Conservation (phyloP, 2,888 invertebrate genomes). For the Neoascia interrupta region DNA sequence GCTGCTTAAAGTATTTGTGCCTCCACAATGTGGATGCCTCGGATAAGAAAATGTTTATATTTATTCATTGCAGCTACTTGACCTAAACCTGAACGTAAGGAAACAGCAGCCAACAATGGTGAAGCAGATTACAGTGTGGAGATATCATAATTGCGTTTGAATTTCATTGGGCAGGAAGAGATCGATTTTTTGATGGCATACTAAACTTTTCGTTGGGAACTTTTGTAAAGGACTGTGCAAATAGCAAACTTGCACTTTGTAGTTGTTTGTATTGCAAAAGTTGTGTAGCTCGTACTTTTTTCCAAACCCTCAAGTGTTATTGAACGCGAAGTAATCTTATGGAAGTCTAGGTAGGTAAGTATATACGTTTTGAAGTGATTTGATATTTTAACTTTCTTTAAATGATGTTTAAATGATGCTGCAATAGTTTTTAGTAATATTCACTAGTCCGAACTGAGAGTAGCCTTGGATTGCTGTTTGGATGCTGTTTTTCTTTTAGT, state of each 20-base stretch:
- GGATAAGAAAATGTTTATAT: constrained; percentile 34
- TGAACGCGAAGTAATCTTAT: too few species aligned
- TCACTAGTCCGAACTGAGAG: too few species aligned
- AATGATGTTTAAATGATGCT: too few species aligned
- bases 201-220: neutral
- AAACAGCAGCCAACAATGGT: neutral
- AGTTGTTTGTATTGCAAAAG: too few species aligned
- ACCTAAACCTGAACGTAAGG: neutral
- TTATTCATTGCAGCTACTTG: constrained; percentile 33
- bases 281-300: too few species aligned
- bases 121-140: constrained; percentile 11
- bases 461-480: too few species aligned
- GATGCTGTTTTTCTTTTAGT: too few species aligned
- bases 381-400: too few species aligned
- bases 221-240: neutral
- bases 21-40: neutral
- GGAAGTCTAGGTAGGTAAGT: too few species aligned
- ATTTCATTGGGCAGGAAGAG: neutral
- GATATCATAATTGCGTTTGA: constrained; percentile 30
- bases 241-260: neutral
- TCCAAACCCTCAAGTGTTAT: too few species aligned
- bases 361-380: too few species aligned
- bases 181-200: constrained; percentile 22
- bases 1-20: constrained; percentile 5
- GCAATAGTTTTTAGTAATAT: too few species aligned